Base-by-base conservation (phyloP, 2,113 vertebrate genomes). In the Podarcis raffonei region DNA sequence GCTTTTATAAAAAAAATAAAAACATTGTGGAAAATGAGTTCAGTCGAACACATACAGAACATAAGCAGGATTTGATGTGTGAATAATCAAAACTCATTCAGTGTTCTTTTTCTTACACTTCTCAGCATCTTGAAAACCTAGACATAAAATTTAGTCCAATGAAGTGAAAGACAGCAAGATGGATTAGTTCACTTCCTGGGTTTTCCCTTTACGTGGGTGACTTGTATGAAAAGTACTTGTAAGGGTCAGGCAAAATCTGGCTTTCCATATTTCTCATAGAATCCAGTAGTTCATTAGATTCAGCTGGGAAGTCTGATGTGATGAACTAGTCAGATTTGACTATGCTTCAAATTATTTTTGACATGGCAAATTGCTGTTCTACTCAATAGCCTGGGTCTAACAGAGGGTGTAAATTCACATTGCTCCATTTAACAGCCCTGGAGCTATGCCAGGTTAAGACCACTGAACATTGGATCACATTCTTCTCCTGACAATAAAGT, bases 241-340 rank as follows among this genome's bases (percentile, higher is more conserved):
- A 71, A 59, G 77, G 85, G 77, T 87, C 77, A 87, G 76, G 22
- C 65, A 71, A 71, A 87, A 80, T 81, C 77, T 80, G 39, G 42
- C 66, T 71, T 87, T 80, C 57, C 77, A 71, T 80, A 87, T 71
- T 87, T 87, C 22, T 72, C 39, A 59, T 18, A 87, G 77, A 81
- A 87, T 80, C 23, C 66, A 72, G 42, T 71, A 81, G 42, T 87
- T 87, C 77, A 81, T 87, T 81, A 87, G 77, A 71, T 87, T 80
- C 86, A 81, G 77, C 86, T 71, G 76, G 86, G 66, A 81, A 59
- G 86, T 71, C 68, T 81, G 86, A 59, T 81, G 86, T 37, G 77
- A 87, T 87, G 65, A 87, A 87, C 86, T 72, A 87, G 86, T 72
- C 86, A 87, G 77, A 87, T 81, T 87, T 87, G 86, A 81, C 66